phyloP scores from a whole-genome alignment of 2,888 invertebrate genomes.

The Eristalinus sepulchralis region DNA sequence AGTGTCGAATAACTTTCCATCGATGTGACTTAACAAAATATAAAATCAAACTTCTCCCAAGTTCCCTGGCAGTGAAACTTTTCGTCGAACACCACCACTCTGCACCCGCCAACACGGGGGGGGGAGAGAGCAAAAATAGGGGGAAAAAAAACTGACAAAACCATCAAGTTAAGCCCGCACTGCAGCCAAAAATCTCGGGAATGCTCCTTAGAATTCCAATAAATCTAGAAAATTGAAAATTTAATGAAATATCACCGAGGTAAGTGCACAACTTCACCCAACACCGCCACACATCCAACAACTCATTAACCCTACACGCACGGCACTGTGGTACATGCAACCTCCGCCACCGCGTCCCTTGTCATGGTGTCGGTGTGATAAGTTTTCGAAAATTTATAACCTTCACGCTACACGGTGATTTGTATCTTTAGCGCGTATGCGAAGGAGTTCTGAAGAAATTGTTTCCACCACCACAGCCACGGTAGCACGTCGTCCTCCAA shows the following conservation, averaged over 20 bases:
- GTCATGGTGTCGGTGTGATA: slow-evolving; percentile 33
- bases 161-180: slow-evolving; percentile 21
- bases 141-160: not conserved
- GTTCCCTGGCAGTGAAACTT: not conserved
- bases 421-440: slow-evolving; percentile 41
- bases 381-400: slow-evolving; percentile 58
- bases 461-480: not conserved
- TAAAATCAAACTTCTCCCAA: not conserved
- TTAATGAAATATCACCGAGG: slow-evolving; percentile 58
- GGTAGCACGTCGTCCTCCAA: not conserved
- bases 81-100: not conserved
- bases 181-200: slow-evolving; percentile 11
- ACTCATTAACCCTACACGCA: slow-evolving; percentile 58
- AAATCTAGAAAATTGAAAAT: slow-evolving; percentile 59
- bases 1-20: not conserved
- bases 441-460: slow-evolving; percentile 47
- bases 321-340: not conserved
- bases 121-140: too few species aligned
- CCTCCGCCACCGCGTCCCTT: not conserved
- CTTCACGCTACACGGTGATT: slow-evolving; percentile 40
- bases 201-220: slow-evolving; percentile 49
- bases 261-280: slow-evolving; percentile 45
- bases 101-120: too few species aligned
- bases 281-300: slow-evolving; percentile 8
- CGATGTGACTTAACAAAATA: not conserved